Percentiles rank a stretch among this genome's conserved stretches.
Conservation (phyloP, 1,140 invertebrate species). For the Trachymyrmex cornetzi region DNA sequence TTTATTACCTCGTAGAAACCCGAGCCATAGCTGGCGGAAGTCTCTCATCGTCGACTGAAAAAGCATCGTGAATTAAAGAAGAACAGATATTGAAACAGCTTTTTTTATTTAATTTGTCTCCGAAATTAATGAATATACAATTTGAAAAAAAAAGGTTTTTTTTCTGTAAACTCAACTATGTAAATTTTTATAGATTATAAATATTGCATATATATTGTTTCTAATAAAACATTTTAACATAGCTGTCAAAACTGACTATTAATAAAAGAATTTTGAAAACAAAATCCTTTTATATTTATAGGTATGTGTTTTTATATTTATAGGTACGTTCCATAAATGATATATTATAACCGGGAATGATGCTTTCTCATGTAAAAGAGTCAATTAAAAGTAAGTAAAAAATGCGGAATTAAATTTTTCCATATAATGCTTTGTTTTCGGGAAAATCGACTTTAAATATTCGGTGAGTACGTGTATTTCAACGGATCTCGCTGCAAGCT, state of each 20-base stretch:
- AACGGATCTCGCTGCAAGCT: no score
- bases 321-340: no score
- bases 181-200: constrained; percentile 21
- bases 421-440: no score
- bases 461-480: no score
- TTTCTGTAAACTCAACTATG: neutral
- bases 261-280: neutral
- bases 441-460: no score
- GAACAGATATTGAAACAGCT: neutral
- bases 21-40: constrained; percentile 39
- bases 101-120: neutral
- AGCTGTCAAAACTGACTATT: neutral
- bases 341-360: no score
- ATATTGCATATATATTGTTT: neutral
- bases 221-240: neutral
- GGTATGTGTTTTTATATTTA: no score
- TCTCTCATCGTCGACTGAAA: constrained; percentile 12
- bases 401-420: no score
- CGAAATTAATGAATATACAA: neutral
- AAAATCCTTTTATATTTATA: neutral
- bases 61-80: neutral
- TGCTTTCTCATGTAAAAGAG: no score
- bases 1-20: constrained; percentile 61
- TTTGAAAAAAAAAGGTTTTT: neutral
- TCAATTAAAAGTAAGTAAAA: no score